A percentile compares a stretch with the other conserved stretches of the same genome.
phyloP scores from a whole-genome alignment of 2,113 vertebrate genomes.

The Etheostoma spectabile region DNA sequence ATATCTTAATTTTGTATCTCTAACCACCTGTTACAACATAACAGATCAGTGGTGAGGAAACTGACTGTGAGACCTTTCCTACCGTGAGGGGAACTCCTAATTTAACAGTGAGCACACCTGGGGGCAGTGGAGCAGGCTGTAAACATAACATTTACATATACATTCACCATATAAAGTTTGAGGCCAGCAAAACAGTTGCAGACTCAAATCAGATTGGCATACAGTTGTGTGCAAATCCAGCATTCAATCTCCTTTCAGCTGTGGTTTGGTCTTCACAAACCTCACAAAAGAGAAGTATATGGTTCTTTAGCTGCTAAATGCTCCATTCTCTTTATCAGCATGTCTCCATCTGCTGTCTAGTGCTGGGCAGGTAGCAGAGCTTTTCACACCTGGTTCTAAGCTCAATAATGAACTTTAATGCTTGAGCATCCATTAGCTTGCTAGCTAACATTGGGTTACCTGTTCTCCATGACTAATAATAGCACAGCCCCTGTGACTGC shows the following conservation, averaged over 20 bases:
- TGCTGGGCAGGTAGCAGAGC: background rate
- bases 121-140: background rate
- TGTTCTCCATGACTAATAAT: background rate
- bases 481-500: background rate
- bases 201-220: no score
- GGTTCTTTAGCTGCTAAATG: no score
- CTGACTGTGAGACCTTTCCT: no score
- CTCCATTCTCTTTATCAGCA: no score
- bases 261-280: no score
- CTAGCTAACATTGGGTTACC: background rate
- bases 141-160: background rate
- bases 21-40: background rate
- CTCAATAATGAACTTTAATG: background rate
- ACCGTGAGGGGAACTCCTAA: background rate
- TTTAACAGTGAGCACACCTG: background rate
- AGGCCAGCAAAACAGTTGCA: background rate
- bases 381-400: background rate
- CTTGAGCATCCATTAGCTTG: background rate
- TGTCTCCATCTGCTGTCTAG: no score
- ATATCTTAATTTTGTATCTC: background rate
- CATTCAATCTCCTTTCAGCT: no score
- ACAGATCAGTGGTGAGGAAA: background rate
- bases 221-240: no score
- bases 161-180: background rate
- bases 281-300: no score